Evolutionary conservation across 2,797 vertebrate genomes (phyloP).

Genomic region (Mus caroli): DNA sequence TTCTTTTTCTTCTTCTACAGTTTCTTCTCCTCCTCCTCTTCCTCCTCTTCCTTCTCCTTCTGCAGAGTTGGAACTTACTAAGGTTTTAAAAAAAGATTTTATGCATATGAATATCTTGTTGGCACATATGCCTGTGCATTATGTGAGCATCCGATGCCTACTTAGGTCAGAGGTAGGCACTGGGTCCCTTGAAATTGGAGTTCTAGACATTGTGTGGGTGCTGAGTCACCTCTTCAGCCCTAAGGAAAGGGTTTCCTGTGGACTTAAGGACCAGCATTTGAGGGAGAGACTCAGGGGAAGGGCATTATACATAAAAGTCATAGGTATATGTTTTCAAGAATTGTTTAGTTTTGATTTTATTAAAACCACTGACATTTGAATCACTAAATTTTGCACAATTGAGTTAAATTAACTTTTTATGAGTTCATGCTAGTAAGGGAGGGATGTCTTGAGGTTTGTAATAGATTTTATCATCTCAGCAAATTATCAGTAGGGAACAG

Average conservation of each 20-base stretch:
- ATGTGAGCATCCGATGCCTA: not conserved
- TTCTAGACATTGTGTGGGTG: not conserved
- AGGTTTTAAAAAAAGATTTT: not conserved
- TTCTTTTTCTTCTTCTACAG: not conserved
- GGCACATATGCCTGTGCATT: not conserved
- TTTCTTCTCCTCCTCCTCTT: not conserved
- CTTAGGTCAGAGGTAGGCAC: not conserved
- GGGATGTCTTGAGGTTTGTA: not conserved
- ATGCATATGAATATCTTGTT: not conserved
- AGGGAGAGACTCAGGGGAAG: not conserved
- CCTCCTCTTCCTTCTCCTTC: not conserved
- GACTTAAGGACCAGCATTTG: not conserved
- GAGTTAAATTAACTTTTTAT: not conserved
- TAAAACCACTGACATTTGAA: constrained; percentile 43
- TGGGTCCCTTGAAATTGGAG: not conserved
- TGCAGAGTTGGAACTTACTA: not conserved
- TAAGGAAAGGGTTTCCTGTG: not conserved
- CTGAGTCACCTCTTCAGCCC: not conserved
- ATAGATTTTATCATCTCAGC: not conserved
- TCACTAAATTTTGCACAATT: constrained; percentile 15
- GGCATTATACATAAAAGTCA: not conserved
- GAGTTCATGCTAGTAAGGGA: not conserved
- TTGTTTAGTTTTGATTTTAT: not conserved
- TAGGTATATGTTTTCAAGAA: not conserved
- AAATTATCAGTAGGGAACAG: not conserved